phyloP scores from a whole-genome alignment of 2,888 invertebrate species.

The Eupithecia centaureata region DNA sequence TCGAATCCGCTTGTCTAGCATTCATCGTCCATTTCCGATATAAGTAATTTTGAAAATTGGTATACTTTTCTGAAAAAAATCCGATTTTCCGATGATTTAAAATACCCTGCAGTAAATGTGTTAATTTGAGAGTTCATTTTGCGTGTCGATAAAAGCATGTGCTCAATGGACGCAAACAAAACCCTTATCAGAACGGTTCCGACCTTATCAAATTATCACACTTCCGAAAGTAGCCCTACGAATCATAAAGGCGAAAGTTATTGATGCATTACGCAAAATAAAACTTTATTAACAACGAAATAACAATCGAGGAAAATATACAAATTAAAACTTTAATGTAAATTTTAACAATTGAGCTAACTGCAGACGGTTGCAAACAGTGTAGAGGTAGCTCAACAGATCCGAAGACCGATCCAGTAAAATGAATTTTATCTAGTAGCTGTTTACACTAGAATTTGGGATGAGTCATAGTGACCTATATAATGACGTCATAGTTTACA shows the following conservation, averaged over 20 bases:
- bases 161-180: conserved; percentile 17
- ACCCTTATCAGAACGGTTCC: neutral
- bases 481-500: conserved; percentile 6
- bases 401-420: neutral
- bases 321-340: too few species aligned
- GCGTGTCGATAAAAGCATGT: conserved; percentile 16
- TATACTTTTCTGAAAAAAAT: too few species aligned
- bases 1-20: too few species aligned
- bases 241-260: neutral
- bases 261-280: neutral
- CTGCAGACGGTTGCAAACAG: too few species aligned
- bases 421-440: neutral
- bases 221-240: neutral
- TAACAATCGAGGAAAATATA: too few species aligned
- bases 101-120: too few species aligned
- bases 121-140: conserved; percentile 1
- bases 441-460: conserved; percentile 15
- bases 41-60: too few species aligned
- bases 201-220: conserved; percentile 19
- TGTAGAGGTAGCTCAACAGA: too few species aligned
- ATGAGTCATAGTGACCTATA: conserved; percentile 24
- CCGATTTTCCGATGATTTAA: too few species aligned
- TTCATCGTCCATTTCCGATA: too few species aligned
- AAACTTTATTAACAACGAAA: too few species aligned
- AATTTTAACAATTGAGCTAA: too few species aligned